Evolutionary conservation across 2,888 invertebrate species (phyloP), one percentile per base, ranked within the genome.

Genomic region (Lysandra bellargus): DNA sequence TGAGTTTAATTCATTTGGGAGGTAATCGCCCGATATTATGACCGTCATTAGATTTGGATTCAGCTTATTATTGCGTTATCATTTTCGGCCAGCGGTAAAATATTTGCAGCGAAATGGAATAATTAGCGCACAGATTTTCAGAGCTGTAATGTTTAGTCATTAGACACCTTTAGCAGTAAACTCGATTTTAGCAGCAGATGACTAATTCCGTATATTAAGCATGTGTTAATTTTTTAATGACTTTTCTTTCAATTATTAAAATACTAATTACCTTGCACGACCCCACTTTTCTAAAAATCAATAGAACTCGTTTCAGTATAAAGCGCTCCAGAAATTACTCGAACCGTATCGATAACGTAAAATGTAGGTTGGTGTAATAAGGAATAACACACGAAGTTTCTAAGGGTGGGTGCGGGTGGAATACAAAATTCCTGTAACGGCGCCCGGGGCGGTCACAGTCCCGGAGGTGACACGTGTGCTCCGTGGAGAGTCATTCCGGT

Each of bases 1-100:
- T 69, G 69, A 69, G 5, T 69, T 69, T 69, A 69, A 69, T 69
- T 69, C 69, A 69, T 69, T 69, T 69, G 1, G 69, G 69, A 69
- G 69, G 69, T 69, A 69, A 69, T 69, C 69, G 69, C 69, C 69
- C 14, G 69, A 69, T 69, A 69, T 69, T 69, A 69, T 17, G 69
- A 69, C 69, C 37, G 69, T 69, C 69, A 69, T 69, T 69, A 69
- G 69, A 69, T 69, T 69, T 69, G 69, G 69, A 37, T 69, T 69
- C 33, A 69, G 37, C 69, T 69, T 69, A 69, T 69, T 57, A 69
- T 69, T 69, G 69, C 33, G 69, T 33, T 69, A 69, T 69, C 69
- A 37, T 69, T 69, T 37, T 33, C 69, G 33, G 33, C 69, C 69
- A 37, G 69, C 33, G 14, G 14, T 69, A 14, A 69, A 64, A 69